A percentile compares a stretch with the other conserved stretches of the same genome.
phyloP scores from a whole-genome alignment of 2,797 vertebrate species.

The Spheniscus humboldti region DNA sequence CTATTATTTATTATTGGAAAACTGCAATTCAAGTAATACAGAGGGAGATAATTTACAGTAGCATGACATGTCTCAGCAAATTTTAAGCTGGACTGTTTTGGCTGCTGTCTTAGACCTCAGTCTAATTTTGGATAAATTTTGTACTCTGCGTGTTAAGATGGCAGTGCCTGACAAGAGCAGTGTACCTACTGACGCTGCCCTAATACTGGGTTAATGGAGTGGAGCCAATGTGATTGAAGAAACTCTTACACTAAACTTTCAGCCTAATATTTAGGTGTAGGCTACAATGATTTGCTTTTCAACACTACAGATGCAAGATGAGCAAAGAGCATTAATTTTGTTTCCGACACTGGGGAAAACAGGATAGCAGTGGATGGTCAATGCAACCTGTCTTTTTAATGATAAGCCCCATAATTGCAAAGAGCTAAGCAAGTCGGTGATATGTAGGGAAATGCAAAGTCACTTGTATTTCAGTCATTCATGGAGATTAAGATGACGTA shows the following conservation, averaged over 20 bases:
- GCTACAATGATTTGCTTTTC: background rate
- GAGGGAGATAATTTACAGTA: background rate
- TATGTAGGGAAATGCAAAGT: background rate
- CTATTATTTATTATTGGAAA: background rate
- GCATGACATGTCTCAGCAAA: background rate
- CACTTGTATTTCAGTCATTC: background rate
- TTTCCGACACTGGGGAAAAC: background rate
- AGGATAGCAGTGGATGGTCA: background rate
- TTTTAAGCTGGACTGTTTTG: background rate
- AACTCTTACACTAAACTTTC: background rate
- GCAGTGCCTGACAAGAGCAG: background rate
- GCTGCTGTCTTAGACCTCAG: background rate
- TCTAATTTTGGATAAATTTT: background rate
- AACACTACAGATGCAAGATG: background rate
- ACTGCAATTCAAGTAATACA: background rate
- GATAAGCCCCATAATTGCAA: background rate
- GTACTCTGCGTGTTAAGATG: background rate
- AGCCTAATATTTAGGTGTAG: background rate
- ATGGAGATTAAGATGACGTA: background rate
- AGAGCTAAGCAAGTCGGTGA: background rate
- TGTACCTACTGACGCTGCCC: background rate
- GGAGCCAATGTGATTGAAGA: background rate
- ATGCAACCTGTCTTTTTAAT: background rate
- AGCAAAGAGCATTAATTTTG: background rate
- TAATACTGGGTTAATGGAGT: background rate